phyloP scores from a whole-genome alignment of 2,113 vertebrate genomes.

The Microtus pennsylvanicus region DNA sequence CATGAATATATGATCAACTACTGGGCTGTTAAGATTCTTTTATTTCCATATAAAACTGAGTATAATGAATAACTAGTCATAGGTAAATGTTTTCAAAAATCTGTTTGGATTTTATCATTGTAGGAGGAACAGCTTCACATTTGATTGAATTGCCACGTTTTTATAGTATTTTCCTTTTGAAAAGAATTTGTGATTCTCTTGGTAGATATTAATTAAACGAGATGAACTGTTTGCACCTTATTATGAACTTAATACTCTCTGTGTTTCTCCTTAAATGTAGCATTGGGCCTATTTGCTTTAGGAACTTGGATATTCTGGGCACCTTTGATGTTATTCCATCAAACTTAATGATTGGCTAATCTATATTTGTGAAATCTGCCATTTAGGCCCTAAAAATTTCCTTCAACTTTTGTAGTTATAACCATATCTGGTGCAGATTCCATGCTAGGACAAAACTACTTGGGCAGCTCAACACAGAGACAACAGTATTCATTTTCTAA shows the following conservation, averaged over 20 bases:
- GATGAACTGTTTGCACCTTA: background rate
- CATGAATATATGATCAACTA: conserved; percentile 15
- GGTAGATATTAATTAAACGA: conserved; percentile 48
- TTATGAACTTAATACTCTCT: conserved; percentile 35
- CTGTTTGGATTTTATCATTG: conserved; percentile 44
- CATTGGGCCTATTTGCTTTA: conserved; percentile 13
- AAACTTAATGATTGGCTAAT: background rate
- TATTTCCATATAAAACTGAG: conserved; percentile 58
- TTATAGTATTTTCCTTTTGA: background rate
- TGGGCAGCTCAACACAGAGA: background rate
- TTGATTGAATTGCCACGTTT: conserved; percentile 28
- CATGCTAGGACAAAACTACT: rapidly evolving
- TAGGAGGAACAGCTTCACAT: background rate
- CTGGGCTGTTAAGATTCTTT: conserved; percentile 26
- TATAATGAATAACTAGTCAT: conserved; percentile 58
- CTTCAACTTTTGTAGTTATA: background rate
- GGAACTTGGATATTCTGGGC: background rate
- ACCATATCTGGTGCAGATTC: background rate
- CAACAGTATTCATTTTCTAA: background rate
- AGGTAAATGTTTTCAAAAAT: conserved; percentile 66
- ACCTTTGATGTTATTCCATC: background rate
- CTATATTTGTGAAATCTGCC: conserved; percentile 12
- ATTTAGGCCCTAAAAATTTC: background rate
- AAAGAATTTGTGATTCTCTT: conserved; percentile 59
- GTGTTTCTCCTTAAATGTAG: conserved; percentile 13